A percentile compares a stretch with the other conserved stretches of the same genome.
phyloP scores from a whole-genome alignment of 2,888 invertebrate species.

The Sinotaia quadrata region DNA sequence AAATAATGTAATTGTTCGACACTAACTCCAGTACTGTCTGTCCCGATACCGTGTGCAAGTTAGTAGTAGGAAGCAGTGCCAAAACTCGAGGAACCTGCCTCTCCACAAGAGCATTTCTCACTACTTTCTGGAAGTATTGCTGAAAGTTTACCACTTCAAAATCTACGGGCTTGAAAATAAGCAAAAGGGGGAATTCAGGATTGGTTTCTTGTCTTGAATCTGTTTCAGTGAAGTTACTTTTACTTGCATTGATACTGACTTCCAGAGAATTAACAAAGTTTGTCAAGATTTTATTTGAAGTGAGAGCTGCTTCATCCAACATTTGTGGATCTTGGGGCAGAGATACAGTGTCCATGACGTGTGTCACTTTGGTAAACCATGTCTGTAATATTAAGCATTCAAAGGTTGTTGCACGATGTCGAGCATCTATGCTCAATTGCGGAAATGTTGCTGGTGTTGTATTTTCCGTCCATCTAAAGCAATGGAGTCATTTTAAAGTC shows the following conservation, averaged over 20 bases:
- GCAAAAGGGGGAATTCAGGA: neutral
- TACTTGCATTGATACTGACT: no score
- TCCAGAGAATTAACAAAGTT: no score
- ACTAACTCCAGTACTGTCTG: neutral
- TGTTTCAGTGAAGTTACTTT: no score
- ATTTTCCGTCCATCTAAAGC: neutral
- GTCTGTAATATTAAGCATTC: neutral
- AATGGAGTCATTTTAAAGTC: no score
- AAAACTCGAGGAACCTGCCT: neutral
- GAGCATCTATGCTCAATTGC: neutral
- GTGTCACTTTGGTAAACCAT: neutral
- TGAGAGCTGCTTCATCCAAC: neutral
- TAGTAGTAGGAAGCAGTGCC: conserved; percentile 13
- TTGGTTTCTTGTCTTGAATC: no score
- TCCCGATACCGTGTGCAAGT: neutral
- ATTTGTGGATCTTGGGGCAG: neutral
- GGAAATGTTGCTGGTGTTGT: neutral
- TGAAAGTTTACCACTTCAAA: conserved; percentile 6
- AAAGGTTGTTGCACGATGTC: neutral
- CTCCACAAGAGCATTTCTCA: neutral
- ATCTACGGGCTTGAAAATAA: conserved; percentile 19
- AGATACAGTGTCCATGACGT: neutral
- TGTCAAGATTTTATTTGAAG: no score
- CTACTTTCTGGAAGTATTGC: conserved; percentile 15
- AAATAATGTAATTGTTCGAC: no score